Evolutionary conservation across 1,140 invertebrate species (phyloP), one percentile per base, ranked within the genome.

Genomic region (Zeugodacus cucurbitae): DNA sequence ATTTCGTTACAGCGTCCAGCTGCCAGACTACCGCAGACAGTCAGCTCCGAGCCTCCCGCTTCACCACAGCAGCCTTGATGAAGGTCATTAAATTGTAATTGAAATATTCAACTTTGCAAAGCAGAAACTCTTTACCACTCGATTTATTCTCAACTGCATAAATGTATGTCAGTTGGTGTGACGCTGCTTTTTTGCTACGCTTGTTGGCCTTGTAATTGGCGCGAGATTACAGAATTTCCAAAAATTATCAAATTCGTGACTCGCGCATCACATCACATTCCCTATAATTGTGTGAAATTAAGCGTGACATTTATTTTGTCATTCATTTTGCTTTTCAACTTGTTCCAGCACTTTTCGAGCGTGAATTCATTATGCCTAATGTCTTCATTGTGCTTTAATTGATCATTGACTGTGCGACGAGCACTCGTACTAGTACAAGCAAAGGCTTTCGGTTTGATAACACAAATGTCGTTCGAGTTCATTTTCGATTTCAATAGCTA

Each of bases 41-140:
- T 5, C 70, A 78, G 22, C 41, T 7, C 2, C 41, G 1, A 48
- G 44, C 34, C n/a, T 44, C 26, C n/a, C 41, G 6, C 10, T 20
- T 32, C 44, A 4, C n/a, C 41, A 26, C 48, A 54, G 48, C 2
- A 41, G 74, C 74, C 74, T 26, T 82, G 41, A 82, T 82, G 74
- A 82, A 82, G 74, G 74, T 82, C 44, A 82, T 82, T 82, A 82
- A 48, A 48, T 82, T 82, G 74, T 82, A 82, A 82, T 82, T 82
- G 74, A 82, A 82, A 82, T 82, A 82, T 82, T 82, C 34, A 82
- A 82, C 74, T 74, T 74, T 74, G 20, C 67, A 44, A 44, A 54
- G 74, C 41, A 82, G 22, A 17, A 82, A 48, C 74, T 82, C 74
- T 82, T 82, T 82, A 41, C 74, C 74, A 82, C 74, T 82, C 74